These are phyloP conservation scores for Gambusia yucatana DNA, from an alignment of 2,797 vertebrate genomes.

Conservation along the genomic window DNA sequence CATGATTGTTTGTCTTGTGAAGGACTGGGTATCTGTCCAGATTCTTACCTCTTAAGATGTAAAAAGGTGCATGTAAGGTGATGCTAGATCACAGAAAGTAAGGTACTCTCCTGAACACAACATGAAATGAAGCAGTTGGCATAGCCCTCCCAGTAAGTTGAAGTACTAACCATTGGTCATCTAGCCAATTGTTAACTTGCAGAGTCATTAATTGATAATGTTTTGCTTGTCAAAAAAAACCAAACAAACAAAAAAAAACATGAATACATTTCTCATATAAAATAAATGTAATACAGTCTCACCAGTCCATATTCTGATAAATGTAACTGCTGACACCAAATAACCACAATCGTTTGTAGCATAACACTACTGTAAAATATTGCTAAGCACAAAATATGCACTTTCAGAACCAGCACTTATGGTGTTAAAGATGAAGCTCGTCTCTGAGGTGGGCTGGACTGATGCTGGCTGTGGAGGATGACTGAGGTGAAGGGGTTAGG, in stretches of 20 bases:
- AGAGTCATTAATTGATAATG: neutral
- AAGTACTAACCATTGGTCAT: neutral
- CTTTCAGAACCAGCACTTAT: slow-evolving; percentile 49
- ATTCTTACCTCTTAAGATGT: neutral
- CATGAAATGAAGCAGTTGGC: neutral
- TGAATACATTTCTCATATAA: neutral
- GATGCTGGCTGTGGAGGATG: slow-evolving; percentile 68
- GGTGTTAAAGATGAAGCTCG: slow-evolving; percentile 59
- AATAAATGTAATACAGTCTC: neutral
- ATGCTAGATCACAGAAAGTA: neutral
- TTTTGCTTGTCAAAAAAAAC: neutral
- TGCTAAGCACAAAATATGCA: slow-evolving; percentile 13
- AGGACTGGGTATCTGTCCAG: slow-evolving; percentile 18
- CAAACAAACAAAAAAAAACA: neutral
- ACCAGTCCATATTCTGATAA: neutral
- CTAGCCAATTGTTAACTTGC: neutral
- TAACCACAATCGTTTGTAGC: neutral
- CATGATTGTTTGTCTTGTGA: neutral
- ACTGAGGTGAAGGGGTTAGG: slow-evolving; percentile 77
- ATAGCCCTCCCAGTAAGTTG: neutral
- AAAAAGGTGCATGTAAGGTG: neutral
- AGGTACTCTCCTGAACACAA: neutral
- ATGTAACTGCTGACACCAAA: neutral
- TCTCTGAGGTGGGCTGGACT: slow-evolving; percentile 77
- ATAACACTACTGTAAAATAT: slow-evolving; percentile 4